Percentiles rank a stretch among this genome's conserved stretches.
phyloP scores from a whole-genome alignment of 1,140 invertebrate species.

The Ladona fulva region DNA sequence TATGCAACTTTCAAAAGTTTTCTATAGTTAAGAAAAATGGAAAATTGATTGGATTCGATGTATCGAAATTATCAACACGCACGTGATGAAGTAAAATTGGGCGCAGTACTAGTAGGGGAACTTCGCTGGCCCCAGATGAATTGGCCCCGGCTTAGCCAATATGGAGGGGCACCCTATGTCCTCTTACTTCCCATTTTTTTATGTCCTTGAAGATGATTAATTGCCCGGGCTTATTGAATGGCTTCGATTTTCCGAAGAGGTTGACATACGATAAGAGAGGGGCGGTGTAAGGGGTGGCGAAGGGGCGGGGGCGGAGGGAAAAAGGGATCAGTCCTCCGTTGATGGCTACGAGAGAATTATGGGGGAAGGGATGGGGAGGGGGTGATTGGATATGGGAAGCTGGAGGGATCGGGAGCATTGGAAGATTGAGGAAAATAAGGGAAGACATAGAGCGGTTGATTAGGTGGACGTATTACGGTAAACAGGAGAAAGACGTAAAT shows the following conservation, averaged over 20 bases:
- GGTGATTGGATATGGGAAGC: background rate
- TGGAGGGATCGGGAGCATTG: background rate
- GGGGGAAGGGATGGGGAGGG: background rate
- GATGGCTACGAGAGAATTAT: background rate
- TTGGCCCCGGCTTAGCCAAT: no score
- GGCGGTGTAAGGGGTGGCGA: background rate
- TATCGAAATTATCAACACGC: no score
- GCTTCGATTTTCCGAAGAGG: constrained; percentile 3
- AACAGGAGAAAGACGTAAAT: background rate
- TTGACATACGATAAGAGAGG: background rate
- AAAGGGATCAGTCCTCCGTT: background rate
- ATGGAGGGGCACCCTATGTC: no score
- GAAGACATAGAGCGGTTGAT: background rate
- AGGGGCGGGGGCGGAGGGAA: background rate
- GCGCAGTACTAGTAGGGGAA: no score
- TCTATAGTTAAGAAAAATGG: no score
- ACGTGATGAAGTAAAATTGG: no score
- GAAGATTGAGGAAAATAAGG: background rate
- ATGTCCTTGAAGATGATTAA: constrained; percentile 10
- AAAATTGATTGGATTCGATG: no score
- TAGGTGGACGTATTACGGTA: no score
- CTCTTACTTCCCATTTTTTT: background rate
- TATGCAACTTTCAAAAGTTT: no score
- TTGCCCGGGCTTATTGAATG: constrained; percentile 3
- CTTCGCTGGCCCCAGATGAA: no score